A percentile compares a stretch with the other conserved stretches of the same genome.
phyloP scores from a whole-genome alignment of 2,797 vertebrate species.

The Centroberyx gerrardi region DNA sequence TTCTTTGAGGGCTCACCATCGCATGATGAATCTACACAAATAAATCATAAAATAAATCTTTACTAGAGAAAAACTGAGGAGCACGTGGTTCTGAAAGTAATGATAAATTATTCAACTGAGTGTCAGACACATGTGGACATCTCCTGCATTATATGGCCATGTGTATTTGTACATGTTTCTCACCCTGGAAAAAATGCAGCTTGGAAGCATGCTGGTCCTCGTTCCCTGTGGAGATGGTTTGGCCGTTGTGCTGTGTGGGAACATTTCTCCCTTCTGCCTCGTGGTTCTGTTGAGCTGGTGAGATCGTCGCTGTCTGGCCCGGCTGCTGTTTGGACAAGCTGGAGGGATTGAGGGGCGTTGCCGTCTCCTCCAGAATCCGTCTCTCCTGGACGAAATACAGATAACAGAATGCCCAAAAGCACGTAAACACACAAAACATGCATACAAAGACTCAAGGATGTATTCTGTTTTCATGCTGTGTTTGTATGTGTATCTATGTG shows the following conservation, averaged over 20 bases:
- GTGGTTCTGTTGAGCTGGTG: conserved; percentile 41
- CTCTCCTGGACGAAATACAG: conserved; percentile 86
- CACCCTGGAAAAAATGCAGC: conserved; percentile 90
- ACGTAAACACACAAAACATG: conserved; percentile 14
- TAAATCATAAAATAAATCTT: background rate
- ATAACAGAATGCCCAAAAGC: background rate
- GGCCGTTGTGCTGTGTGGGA: conserved; percentile 78
- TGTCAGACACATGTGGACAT: background rate
- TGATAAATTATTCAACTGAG: background rate
- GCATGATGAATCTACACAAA: conserved; percentile 80
- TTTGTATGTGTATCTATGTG: background rate
- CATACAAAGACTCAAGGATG: background rate
- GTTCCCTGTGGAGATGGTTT: conserved; percentile 59
- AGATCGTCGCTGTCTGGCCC: conserved; percentile 33
- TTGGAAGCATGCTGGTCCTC: conserved; percentile 80
- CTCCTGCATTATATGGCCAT: background rate
- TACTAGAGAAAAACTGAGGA: background rate
- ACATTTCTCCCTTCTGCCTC: conserved; percentile 11
- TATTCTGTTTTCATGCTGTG: background rate
- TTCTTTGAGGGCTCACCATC: conserved; percentile 82
- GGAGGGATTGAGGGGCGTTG: conserved; percentile 87
- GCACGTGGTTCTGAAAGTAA: background rate
- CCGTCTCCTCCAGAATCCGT: conserved; percentile 95
- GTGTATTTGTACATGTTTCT: conserved; percentile 37
- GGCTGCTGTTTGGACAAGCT: conserved; percentile 63